Evolutionary conservation across 1,140 invertebrate genomes (phyloP).

Genomic region (Triops cancriformis): DNA sequence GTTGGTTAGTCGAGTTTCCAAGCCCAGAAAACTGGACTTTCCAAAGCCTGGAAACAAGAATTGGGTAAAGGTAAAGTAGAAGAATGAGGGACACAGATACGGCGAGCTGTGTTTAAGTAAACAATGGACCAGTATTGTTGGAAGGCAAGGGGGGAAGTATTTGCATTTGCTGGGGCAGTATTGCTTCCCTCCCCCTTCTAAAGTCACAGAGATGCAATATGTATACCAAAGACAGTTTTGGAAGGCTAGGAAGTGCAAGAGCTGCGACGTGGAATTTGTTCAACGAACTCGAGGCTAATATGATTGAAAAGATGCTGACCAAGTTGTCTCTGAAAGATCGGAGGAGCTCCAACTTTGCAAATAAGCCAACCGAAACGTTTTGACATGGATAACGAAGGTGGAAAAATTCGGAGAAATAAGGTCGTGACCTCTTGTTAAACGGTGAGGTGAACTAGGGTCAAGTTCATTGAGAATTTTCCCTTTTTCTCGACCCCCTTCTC

Average conservation of each 20-base stretch:
- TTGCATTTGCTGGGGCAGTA: not conserved
- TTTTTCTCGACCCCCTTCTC: too few species aligned
- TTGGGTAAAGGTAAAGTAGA: not conserved
- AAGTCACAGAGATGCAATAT: slow-evolving; percentile 3
- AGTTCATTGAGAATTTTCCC: not conserved
- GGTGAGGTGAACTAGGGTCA: not conserved
- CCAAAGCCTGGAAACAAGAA: not conserved
- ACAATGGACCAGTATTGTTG: not conserved
- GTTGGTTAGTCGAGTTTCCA: not conserved
- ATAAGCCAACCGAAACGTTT: too few species aligned
- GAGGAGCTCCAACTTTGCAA: too few species aligned
- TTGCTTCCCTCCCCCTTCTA: not conserved
- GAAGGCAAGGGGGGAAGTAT: not conserved
- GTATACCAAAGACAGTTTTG: not conserved
- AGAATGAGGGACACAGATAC: not conserved
- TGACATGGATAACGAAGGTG: not conserved
- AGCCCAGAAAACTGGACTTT: not conserved
- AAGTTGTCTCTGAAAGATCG: too few species aligned
- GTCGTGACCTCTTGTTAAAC: not conserved
- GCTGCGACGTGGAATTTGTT: too few species aligned
- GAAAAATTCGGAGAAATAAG: not conserved
- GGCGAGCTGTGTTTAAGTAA: not conserved
- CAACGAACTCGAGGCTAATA: too few species aligned
- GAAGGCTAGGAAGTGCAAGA: too few species aligned
- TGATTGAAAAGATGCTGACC: too few species aligned